Percentiles rank a stretch among this genome's conserved stretches.
phyloP scores from a whole-genome alignment of 2,113 vertebrate genomes.

The Hipposideros armiger region DNA sequence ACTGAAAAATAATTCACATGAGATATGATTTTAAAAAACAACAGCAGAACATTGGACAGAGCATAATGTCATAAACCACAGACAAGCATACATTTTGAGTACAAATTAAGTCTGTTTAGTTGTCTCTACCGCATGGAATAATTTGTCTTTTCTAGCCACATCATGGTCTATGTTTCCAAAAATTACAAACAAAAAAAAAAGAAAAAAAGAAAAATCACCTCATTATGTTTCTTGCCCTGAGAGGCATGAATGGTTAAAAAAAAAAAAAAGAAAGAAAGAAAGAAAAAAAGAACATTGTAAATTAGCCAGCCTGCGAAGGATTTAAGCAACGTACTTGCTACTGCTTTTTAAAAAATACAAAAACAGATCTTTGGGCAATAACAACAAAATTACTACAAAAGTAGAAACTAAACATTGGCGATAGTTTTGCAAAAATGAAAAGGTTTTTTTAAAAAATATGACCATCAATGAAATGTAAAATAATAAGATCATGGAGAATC shows the following conservation, averaged over 20 bases:
- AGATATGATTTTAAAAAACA: conserved; percentile 18
- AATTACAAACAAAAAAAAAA: not conserved
- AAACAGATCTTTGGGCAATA: not conserved
- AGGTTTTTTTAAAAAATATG: not conserved
- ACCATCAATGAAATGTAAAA: not conserved
- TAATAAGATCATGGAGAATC: not conserved
- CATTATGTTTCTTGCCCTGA: conserved; percentile 54
- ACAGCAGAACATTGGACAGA: not conserved
- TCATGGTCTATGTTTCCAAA: conserved; percentile 36
- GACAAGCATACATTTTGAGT: conserved; percentile 10
- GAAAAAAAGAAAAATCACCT: conserved; percentile 34
- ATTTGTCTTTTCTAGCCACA: not conserved
- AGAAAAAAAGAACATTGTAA: not conserved
- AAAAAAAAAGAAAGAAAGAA: not conserved
- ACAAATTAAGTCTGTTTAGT: conserved; percentile 20
- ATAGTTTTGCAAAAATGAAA: not conserved
- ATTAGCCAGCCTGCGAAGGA: conserved; percentile 44
- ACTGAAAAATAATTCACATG: not conserved
- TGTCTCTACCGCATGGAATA: not conserved
- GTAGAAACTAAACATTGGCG: not conserved
- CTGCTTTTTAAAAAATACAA: conserved; percentile 50
- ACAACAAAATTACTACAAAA: conserved; percentile 15
- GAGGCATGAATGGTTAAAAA: conserved; percentile 55
- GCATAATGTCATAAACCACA: not conserved
- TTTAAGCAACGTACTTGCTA: conserved; percentile 29